A percentile compares a stretch with the other conserved stretches of the same genome.
Conservation (phyloP, 2,113 vertebrate genomes). For the Picathartes gymnocephalus region DNA sequence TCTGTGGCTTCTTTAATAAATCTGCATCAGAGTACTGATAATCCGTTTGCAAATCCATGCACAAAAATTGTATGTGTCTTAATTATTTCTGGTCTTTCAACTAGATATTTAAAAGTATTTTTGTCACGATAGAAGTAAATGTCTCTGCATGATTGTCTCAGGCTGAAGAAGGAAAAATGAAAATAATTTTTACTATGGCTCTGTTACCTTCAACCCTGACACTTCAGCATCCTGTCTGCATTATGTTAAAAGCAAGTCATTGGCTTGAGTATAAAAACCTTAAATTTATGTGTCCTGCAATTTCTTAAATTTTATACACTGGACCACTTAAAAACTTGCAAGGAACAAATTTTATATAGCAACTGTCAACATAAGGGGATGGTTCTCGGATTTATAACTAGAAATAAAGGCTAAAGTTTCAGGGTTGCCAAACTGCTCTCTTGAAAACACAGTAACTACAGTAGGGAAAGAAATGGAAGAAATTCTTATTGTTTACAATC, state of each 20-base stretch:
- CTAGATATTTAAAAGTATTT: not conserved
- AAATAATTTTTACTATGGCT: constrained; percentile 8
- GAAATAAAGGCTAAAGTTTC: constrained; percentile 46
- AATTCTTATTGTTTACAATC: not conserved
- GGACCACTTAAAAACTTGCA: constrained; percentile 41
- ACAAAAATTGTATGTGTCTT: not conserved
- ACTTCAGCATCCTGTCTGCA: not conserved
- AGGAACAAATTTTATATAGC: constrained; percentile 43
- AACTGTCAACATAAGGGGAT: constrained; percentile 20
- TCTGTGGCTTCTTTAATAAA: not conserved
- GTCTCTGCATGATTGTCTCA: not conserved
- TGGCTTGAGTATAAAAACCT: constrained; percentile 39
- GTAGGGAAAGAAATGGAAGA: not conserved
- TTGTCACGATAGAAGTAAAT: not conserved
- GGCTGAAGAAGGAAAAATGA: not conserved
- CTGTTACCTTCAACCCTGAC: not conserved
- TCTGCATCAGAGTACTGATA: not conserved
- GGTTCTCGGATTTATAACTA: constrained; percentile 49
- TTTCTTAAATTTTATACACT: constrained; percentile 53
- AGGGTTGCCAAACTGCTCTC: not conserved
- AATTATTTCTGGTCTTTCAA: not conserved
- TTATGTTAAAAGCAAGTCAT: constrained; percentile 46
- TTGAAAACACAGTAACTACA: constrained; percentile 20
- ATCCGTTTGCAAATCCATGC: not conserved
- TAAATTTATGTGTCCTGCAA: constrained; percentile 38